Evolutionary conservation across 2,113 vertebrate genomes (phyloP), one percentile per base, ranked within the genome.

Genomic region (Toxotes chatareus): DNA sequence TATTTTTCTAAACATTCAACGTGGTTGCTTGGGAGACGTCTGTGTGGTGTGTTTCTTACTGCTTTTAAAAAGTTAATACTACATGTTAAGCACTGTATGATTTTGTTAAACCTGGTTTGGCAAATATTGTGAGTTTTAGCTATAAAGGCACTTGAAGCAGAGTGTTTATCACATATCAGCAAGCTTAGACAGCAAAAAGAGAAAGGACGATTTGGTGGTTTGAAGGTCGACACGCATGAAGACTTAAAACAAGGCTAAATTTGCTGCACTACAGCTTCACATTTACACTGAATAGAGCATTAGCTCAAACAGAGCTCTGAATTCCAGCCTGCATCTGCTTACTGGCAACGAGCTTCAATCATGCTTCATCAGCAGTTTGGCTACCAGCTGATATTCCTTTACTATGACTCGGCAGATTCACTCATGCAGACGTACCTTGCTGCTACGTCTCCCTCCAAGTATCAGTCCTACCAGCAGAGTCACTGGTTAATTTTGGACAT

Each of bases 1-100:
- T 95, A 95, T 95, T 96, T 95, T 95, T 95, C 82, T 94, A 95
- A 95, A 92, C 90, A 93, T 83, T 85, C 53, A 76, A 32, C 42
- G 46, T 17, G 17, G 31, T 75, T 77, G 51, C 17, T 44, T 76
- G 60, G 63, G 64, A 51, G 17, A 32, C 75, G 17, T 71, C 42
- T 91, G 79, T 84, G 76, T 86, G 59, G 55, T 69, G 44, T 84
- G 42, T 71, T 69, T 79, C 69, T 59, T 57, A 31, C 31, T 65
- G 44, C 16, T 56, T 75, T 21, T 9, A 12, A 62, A 44, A 32
- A 44, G 2, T 2, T 13, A 11, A 47, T 27, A 51, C 14, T 40
- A 8, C 16, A 19, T n/a, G 8, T 76, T 23, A 40, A 13, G 1
- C 19, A 31, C 1, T 40, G 38, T 40, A 4, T 27, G 10, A 17